phyloP scores from a whole-genome alignment of 2,797 vertebrate species.

The Sciaenops ocellatus region DNA sequence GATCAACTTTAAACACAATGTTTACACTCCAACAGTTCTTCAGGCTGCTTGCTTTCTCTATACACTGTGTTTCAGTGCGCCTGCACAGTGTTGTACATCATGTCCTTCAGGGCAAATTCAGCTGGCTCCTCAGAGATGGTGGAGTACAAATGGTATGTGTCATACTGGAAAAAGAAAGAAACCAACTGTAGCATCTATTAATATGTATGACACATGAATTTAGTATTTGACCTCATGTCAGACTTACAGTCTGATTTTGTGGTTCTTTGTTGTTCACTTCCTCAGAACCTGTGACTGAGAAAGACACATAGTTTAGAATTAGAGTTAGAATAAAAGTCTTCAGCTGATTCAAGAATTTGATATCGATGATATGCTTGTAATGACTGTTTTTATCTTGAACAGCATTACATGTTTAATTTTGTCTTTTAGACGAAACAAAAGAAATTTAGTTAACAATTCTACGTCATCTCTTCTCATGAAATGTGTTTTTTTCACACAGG shows the following conservation, averaged over 20 bases:
- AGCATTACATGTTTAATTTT: too few species aligned
- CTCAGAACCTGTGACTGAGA: not conserved
- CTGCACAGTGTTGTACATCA: constrained; percentile 21
- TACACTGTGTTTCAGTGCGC: not conserved
- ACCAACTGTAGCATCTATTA: not conserved
- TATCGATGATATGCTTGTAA: too few species aligned
- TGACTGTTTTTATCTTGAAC: too few species aligned
- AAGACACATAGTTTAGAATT: not conserved
- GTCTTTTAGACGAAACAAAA: too few species aligned
- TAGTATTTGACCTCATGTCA: not conserved
- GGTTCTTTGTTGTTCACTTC: not conserved
- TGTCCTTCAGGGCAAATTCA: too few species aligned
- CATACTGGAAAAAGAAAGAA: constrained; percentile 12
- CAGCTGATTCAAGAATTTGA: too few species aligned
- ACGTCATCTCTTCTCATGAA: too few species aligned
- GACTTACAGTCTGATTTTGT: constrained; percentile 32
- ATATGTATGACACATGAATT: not conserved
- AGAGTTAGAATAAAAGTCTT: too few species aligned
- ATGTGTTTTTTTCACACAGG: not conserved
- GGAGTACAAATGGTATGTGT: constrained; percentile 32
- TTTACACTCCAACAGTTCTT: not conserved
- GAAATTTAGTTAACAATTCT: too few species aligned
- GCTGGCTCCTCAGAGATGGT: constrained; percentile 30
- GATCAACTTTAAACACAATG: not conserved
- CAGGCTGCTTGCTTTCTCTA: not conserved